Percentiles rank a stretch among this genome's conserved stretches.
Evolutionary conservation across 2,888 invertebrate species (phyloP).

Genomic region (Cerastis leucographa): DNA sequence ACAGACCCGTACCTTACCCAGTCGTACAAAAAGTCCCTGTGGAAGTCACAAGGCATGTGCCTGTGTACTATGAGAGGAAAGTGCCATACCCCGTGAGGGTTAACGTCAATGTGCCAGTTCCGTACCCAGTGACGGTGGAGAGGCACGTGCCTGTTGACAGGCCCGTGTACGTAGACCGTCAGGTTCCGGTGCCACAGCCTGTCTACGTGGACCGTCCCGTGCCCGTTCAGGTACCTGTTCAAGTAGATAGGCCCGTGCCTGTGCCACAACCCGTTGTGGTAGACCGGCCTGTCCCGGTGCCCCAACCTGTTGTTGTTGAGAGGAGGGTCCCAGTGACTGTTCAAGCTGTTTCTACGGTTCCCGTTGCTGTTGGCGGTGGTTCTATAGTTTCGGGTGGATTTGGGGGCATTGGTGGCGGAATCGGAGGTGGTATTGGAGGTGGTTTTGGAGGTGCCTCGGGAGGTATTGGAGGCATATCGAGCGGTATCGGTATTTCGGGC

Average conservation of each 20-base stretch:
- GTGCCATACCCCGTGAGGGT: constrained; percentile 89
- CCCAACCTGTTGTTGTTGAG: constrained; percentile 66
- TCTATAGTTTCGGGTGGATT: constrained; percentile 31
- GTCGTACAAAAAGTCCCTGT: constrained; percentile 90
- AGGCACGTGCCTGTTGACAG: constrained; percentile 90
- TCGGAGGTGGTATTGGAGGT: constrained; percentile 29
- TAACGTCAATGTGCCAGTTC: constrained; percentile 89
- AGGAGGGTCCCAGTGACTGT: constrained; percentile 63
- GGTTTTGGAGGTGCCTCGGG: constrained; percentile 11
- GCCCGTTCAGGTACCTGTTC: constrained; percentile 91
- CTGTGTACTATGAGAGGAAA: constrained; percentile 87
- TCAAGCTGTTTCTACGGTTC: constrained; percentile 52
- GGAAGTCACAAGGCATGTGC: constrained; percentile 87
- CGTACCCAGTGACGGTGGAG: constrained; percentile 91
- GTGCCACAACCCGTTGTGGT: constrained; percentile 83
- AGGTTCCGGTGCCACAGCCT: constrained; percentile 87
- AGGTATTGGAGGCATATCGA: constrained; percentile 25
- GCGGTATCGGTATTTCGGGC: constrained; percentile 28
- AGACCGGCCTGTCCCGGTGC: constrained; percentile 69
- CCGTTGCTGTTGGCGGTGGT: constrained; percentile 50
- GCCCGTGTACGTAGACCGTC: constrained; percentile 91
- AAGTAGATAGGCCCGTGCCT: constrained; percentile 89
- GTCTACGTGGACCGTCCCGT: constrained; percentile 90
- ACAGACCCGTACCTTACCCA: constrained; percentile 88
- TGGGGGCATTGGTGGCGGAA: constrained; percentile 33